Evolutionary conservation across 2,888 invertebrate species (phyloP).

Genomic region (Epinotia ramella): DNA sequence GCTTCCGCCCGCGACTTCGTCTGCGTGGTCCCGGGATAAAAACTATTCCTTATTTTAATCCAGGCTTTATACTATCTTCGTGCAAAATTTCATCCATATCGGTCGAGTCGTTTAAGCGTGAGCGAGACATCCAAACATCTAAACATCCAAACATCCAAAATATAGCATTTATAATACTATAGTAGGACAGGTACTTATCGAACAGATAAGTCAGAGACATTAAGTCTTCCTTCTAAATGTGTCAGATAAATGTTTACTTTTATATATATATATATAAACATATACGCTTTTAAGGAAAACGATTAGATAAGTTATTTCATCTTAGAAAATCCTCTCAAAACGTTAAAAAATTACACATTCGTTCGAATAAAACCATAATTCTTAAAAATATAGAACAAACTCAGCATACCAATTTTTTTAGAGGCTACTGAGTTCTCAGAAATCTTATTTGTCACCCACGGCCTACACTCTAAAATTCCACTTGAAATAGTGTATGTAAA

Average conservation of each 20-base stretch:
- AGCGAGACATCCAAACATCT: no score
- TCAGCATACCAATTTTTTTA: neutral
- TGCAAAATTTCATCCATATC: no score
- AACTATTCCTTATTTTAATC: no score
- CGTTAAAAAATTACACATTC: no score
- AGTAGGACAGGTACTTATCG: constrained; percentile 18
- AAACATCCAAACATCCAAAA: no score
- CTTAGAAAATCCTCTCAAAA: neutral
- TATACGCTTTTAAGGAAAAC: no score
- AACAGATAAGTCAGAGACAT: constrained; percentile 1
- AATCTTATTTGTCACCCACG: neutral
- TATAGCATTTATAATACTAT: no score
- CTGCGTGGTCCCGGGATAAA: no score
- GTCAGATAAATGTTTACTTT: constrained; percentile 30
- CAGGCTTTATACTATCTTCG: no score
- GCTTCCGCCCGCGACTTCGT: no score
- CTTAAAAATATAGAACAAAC: neutral
- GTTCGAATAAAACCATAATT: neutral
- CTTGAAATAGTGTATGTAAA: constrained; percentile 1
- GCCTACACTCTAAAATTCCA: neutral
- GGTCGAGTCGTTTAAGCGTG: no score
- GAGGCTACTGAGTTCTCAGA: neutral
- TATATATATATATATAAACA: no score
- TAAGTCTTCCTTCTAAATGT: constrained; percentile 19
- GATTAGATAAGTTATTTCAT: neutral